Base-by-base conservation (phyloP, 2,113 vertebrate species). In the Pipra filicauda region DNA sequence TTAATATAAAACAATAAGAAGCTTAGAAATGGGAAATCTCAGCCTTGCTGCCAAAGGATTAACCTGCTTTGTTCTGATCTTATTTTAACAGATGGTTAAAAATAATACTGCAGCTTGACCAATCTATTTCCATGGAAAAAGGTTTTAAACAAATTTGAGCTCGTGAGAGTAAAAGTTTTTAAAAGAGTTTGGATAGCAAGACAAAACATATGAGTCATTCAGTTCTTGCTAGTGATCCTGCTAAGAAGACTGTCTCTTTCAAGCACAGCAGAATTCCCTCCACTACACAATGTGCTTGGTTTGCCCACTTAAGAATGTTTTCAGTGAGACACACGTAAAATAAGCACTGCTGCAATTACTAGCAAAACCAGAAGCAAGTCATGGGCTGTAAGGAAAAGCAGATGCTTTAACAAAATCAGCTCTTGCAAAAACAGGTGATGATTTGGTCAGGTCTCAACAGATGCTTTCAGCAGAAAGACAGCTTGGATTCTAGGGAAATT, bases 61-160 rank as follows among this genome's bases (percentile, higher is more conserved):
- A 95, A 89, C 14, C 49, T 76, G 77, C 58, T 96, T 95, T 89
- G 78, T 90, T 85, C 61, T 71, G 65, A 81, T 91, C 52, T 84
- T 15, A 54, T 74, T 96, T 93, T 67, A 93, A 92, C 95, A 96
- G 93, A 95, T 96, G 93, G 91, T 58, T 85, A 94, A 77, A 93
- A 91, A 89, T 73, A 94, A 70, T 57, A 85, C 54, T 91, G 89
- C 89, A 91, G 91, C 89, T 87, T 95, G 87, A 89, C 93, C 65
- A 89, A 89, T 75, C 73, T 88, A 88, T 72, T 93, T 91, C 72
- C 57, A 61, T 15, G 37, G 72, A 74, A 71, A 85, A 93, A 58
- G 35, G 41, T 69, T 92, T 86, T 71, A 81, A 89, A 82, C 1
- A 10, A 72, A 61, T 95, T 92, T 82, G 57, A 79, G 78, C 71